phyloP scores from a whole-genome alignment of 2,888 invertebrate species.

The Campoplex nolae region DNA sequence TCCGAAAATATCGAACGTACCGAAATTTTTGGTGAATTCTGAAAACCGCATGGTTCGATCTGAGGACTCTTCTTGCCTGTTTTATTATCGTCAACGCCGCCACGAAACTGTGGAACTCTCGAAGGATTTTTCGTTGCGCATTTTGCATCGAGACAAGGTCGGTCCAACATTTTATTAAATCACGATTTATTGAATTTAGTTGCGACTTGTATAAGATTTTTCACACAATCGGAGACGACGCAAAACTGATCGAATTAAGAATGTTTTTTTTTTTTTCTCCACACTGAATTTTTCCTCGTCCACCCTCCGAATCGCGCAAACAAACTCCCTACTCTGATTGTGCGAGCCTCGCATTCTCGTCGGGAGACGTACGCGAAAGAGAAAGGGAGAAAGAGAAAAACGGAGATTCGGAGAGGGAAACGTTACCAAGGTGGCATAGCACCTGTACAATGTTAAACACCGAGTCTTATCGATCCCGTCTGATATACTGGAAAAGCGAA shows the following conservation, averaged over 20 bases:
- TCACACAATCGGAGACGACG: neutral
- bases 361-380: constrained; percentile 25
- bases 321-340: constrained; percentile 42
- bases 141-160: constrained; percentile 70
- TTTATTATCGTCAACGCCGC: constrained; percentile 46
- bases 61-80: constrained; percentile 43
- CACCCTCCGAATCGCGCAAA: constrained; percentile 48
- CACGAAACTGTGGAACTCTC: constrained; percentile 61
- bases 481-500: constrained; percentile 27
- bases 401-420: constrained; percentile 53
- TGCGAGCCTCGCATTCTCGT: constrained; percentile 30
- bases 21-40: constrained; percentile 36
- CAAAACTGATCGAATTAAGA: constrained; percentile 20
- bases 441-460: constrained; percentile 69
- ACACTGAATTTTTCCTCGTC: neutral
- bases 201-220: neutral
- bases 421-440: constrained; percentile 72
- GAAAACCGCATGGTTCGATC: constrained; percentile 62
- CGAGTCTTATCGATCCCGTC: constrained; percentile 66
- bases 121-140: constrained; percentile 69
- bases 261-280: neutral
- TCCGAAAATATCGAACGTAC: constrained; percentile 46
- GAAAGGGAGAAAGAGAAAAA: constrained; percentile 32
- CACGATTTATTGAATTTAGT: constrained; percentile 17
- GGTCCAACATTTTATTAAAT: constrained; percentile 70